phyloP scores from a whole-genome alignment of 2,797 vertebrate species.

The Dermochelys coriacea region DNA sequence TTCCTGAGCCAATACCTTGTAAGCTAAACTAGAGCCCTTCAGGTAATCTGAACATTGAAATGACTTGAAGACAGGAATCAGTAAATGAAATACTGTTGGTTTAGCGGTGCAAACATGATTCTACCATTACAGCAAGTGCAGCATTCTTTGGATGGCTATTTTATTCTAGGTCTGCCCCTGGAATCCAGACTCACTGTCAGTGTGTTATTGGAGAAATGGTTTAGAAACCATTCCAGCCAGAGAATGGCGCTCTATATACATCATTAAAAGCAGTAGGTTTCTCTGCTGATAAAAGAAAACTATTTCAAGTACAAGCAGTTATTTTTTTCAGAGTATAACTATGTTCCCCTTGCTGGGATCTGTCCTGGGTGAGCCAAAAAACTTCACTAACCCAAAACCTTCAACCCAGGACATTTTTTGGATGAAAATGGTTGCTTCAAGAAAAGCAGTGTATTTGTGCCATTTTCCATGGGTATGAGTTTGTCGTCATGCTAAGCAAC shows the following conservation, averaged over 20 bases:
- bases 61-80: background rate
- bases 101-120: background rate
- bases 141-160: background rate
- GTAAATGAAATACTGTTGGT: rapidly evolving
- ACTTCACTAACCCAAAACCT: background rate
- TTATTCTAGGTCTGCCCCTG: background rate
- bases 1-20: background rate
- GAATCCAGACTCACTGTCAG: background rate
- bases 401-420: background rate
- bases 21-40: background rate
- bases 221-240: background rate
- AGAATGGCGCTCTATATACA: slow-evolving; percentile 14
- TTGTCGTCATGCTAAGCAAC: background rate
- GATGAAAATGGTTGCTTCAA: background rate
- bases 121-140: background rate
- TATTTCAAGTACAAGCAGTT: background rate
- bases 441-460: background rate
- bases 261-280: background rate
- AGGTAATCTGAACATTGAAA: background rate
- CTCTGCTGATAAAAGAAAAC: background rate
- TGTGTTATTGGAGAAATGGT: background rate
- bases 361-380: background rate
- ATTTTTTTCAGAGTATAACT: background rate
- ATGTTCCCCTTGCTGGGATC: background rate
- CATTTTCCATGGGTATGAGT: background rate